A percentile compares a stretch with the other conserved stretches of the same genome.
These are phyloP conservation scores for Theonella swinhoei DNA, from an alignment of 37 sponge, comb jelly and placozoan species.

Conservation along the genomic window DNA sequence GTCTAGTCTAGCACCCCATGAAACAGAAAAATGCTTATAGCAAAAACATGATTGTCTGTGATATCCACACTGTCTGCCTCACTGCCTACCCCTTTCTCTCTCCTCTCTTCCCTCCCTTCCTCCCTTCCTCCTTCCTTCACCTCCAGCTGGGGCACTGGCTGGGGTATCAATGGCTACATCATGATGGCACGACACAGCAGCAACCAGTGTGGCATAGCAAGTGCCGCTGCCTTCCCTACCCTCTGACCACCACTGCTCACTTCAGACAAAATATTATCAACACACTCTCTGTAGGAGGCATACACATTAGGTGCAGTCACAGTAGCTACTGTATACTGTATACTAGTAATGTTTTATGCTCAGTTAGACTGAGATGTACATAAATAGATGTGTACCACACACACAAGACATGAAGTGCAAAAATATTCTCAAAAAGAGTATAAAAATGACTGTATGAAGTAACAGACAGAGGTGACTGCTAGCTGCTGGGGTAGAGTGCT, in stretches of 20 bases:
- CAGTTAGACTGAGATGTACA: too few relatives aligned
- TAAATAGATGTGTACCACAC: too few relatives aligned
- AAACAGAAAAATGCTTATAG: too few relatives aligned
- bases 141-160: conserved; percentile 73
- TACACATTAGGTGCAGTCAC: too few relatives aligned
- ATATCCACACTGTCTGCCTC: background rate
- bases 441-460: too few relatives aligned
- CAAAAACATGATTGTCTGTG: background rate
- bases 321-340: too few relatives aligned
- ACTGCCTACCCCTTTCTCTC: background rate
- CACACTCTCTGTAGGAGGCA: background rate
- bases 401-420: too few relatives aligned
- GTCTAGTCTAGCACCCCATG: too few relatives aligned
- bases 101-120: background rate
- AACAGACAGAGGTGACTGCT: too few relatives aligned
- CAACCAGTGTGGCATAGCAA: conserved; percentile 85
- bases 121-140: background rate
- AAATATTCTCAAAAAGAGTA: too few relatives aligned
- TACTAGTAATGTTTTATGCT: too few relatives aligned
- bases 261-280: background rate
- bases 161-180: conserved; percentile 82
- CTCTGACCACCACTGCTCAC: background rate
- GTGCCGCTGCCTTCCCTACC: conserved; percentile 72
- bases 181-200: conserved; percentile 55
- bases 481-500: conserved; percentile 73